Evolutionary conservation across 1,140 invertebrate genomes (phyloP).

Genomic region (Drosophila ohnishii): DNA sequence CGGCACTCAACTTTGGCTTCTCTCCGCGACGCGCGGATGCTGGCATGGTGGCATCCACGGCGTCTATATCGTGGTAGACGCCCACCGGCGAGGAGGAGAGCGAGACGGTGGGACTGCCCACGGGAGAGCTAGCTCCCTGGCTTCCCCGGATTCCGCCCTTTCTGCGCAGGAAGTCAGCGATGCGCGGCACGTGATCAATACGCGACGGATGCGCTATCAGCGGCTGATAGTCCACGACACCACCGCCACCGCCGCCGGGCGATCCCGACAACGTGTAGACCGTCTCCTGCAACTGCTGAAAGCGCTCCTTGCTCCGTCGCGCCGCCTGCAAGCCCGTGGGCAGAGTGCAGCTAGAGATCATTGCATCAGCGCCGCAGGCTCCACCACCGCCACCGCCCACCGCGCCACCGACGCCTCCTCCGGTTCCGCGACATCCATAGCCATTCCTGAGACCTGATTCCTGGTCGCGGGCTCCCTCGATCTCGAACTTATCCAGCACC

Average conservation of each 20-base stretch:
- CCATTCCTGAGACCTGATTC: slow-evolving; percentile 70
- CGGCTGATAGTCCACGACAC: slow-evolving; percentile 74
- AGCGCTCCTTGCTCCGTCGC: slow-evolving; percentile 76
- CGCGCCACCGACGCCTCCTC: not conserved
- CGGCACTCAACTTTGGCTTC: slow-evolving; percentile 84
- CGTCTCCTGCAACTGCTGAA: slow-evolving; percentile 78
- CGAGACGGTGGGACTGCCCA: slow-evolving; percentile 86
- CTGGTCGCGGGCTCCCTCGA: slow-evolving; percentile 70
- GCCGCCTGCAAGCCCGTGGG: slow-evolving; percentile 84
- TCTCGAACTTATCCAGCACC: slow-evolving; percentile 89
- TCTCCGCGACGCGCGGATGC: slow-evolving; percentile 34
- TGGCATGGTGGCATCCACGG: slow-evolving; percentile 71
- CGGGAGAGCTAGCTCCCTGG: slow-evolving; percentile 85
- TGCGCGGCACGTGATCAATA: slow-evolving; percentile 79
- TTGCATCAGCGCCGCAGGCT: slow-evolving; percentile 83
- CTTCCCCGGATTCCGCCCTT: slow-evolving; percentile 73
- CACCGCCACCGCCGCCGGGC: slow-evolving; percentile 24
- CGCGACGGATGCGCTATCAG: slow-evolving; percentile 77
- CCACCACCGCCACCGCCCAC: slow-evolving; percentile 2
- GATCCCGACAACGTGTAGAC: slow-evolving; percentile 67
- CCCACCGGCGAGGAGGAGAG: slow-evolving; percentile 82
- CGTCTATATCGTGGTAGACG: slow-evolving; percentile 76
- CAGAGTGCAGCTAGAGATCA: slow-evolving; percentile 86
- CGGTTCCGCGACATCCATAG: slow-evolving; percentile 68
- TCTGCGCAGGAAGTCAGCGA: slow-evolving; percentile 73